Evolutionary conservation across 2,888 invertebrate genomes (phyloP), one percentile per base, ranked within the genome.

Genomic region (Agriotes lineatus): DNA sequence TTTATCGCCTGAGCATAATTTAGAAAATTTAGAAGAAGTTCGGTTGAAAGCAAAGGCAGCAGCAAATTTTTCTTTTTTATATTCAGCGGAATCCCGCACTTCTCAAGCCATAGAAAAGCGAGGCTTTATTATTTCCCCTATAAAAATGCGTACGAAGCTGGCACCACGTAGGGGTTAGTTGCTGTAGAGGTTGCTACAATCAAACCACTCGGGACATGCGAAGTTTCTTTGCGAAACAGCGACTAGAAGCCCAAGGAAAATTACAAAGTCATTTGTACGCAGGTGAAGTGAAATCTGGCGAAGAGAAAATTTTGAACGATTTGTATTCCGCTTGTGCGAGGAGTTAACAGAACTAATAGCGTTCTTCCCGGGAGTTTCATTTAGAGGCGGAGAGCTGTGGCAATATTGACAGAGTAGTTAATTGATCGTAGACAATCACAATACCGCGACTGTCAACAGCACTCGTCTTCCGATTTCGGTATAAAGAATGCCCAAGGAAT

Each of bases 321-420:
- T 66, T 44, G 60, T 66, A 59, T 66, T 52, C 66, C 14, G 16
- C 22, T 35, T 61, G 61, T 44, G 61, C 37, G 30, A 61, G 50
- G n/a, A 37, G 48, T 18, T 39, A 66, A 52, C 44, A 66, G 48
- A 66, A 52, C 52, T 59, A 60, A 66, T 59, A 52, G 66, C 52
- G 18, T 57, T 45, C 56, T 48, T 60, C 44, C 22, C 25, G 45
- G 45, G 45, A 58, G 54, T 60, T 59, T 52, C 56, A 60, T 67
- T 60, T 60, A 52, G 19, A 48, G 22, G n/a, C 35, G 37, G 33
- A 61, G 57, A 62, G 61, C 54, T 58, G 16, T 50, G 52, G 25
- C 37, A 69, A 64, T 64, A 69, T 69, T 60, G 64, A 64, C 69
- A 60, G 44, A 59, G 44, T 44, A 65, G 52, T 60, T 64, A 69